These are phyloP conservation scores for Ctenochaetus hawaiiensis DNA, from an alignment of 2,797 vertebrate species.

Conservation along the genomic window DNA sequence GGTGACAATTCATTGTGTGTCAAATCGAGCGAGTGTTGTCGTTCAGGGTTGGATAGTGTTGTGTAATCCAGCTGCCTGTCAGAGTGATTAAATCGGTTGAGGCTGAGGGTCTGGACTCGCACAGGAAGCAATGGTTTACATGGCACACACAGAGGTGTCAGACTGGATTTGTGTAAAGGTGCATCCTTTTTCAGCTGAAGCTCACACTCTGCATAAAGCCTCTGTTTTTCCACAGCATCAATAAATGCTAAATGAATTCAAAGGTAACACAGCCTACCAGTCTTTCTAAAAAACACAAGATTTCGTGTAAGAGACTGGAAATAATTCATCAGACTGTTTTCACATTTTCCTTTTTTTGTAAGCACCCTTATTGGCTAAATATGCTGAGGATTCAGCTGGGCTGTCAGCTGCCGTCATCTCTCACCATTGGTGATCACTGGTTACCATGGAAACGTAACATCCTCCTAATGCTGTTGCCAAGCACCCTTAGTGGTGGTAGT, in stretches of 20 bases:
- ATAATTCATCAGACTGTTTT: background rate
- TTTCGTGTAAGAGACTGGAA: background rate
- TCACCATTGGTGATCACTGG: constrained; percentile 56
- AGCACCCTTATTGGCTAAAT: constrained; percentile 7
- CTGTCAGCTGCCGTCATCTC: constrained; percentile 34
- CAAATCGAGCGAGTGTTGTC: constrained; percentile 17
- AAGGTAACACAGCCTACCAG: background rate
- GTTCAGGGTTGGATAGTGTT: constrained; percentile 25
- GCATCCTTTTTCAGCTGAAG: background rate
- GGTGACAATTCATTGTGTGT: constrained; percentile 35
- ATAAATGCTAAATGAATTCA: background rate
- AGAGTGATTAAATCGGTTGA: constrained; percentile 48
- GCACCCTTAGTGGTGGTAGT: constrained; percentile 26
- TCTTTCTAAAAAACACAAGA: background rate
- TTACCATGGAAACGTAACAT: constrained; percentile 75
- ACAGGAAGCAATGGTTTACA: constrained; percentile 9
- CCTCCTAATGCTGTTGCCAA: constrained; percentile 58
- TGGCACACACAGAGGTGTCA: constrained; percentile 7
- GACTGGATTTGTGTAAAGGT: constrained; percentile 4
- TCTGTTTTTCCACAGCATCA: background rate
- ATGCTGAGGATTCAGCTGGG: constrained; percentile 14
- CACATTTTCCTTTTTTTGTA: background rate
- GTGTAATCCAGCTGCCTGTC: constrained; percentile 61
- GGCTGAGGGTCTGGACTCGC: constrained; percentile 16
- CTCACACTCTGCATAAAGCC: constrained; percentile 4